phyloP scores from a whole-genome alignment of 2,113 vertebrate species.

The Alethe castanea region DNA sequence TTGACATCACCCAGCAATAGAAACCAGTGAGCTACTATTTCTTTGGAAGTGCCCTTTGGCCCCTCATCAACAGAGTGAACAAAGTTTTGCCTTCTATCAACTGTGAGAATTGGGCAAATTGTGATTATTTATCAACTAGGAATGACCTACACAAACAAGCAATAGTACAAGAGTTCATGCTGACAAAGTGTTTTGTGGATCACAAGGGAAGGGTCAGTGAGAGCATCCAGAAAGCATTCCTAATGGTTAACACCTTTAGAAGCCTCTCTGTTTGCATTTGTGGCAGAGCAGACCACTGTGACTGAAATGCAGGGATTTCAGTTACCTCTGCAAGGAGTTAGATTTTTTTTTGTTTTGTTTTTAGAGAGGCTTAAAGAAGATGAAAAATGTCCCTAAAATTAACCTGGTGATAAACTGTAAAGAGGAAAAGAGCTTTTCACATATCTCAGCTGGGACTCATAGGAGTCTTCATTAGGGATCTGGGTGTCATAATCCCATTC shows the following conservation, averaged over 20 bases:
- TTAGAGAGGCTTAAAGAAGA: neutral
- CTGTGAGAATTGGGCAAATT: neutral
- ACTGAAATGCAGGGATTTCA: neutral
- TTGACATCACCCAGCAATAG: neutral
- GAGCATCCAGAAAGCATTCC: neutral
- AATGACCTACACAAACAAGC: neutral
- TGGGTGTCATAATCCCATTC: neutral
- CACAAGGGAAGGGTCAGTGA: conserved; percentile 43
- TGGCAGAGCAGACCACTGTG: neutral
- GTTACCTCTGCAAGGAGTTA: neutral
- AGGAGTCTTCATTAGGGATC: neutral
- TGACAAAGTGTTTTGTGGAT: conserved; percentile 9
- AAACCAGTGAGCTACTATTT: neutral
- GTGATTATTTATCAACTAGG: conserved; percentile 45
- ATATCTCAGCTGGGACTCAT: neutral
- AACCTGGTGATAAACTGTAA: neutral
- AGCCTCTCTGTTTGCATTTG: neutral
- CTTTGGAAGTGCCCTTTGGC: conserved; percentile 11
- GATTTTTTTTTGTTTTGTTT: neutral
- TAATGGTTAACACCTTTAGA: conserved; percentile 48
- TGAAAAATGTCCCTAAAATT: neutral
- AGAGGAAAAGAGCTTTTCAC: neutral
- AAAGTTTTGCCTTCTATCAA: neutral
- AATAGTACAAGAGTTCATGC: neutral
- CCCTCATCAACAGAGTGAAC: neutral